These are phyloP conservation scores for Drosophila rhopaloa DNA, from an alignment of 1,140 invertebrate genomes.

Conservation along the genomic window DNA sequence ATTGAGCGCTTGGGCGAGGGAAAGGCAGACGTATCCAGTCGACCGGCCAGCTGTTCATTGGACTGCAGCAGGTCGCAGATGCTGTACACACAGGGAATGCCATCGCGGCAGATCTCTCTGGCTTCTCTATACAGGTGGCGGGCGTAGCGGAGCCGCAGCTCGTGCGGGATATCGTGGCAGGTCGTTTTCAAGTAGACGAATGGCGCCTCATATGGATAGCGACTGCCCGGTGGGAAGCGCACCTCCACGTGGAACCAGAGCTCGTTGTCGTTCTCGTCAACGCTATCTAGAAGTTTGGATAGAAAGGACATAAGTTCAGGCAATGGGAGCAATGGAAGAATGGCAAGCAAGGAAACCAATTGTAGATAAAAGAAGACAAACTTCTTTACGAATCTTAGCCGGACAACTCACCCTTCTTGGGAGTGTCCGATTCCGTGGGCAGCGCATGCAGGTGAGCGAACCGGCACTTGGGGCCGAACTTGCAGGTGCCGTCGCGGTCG, in stretches of 20 bases:
- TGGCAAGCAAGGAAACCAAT: too few relatives aligned
- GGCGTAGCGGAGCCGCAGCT: conserved; percentile 87
- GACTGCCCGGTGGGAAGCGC: conserved; percentile 88
- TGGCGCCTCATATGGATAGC: conserved; percentile 90
- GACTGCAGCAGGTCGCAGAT: conserved; percentile 89
- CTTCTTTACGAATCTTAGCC: too few relatives aligned
- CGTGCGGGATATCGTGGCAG: conserved; percentile 86
- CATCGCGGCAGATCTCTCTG: conserved; percentile 86
- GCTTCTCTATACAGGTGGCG: conserved; percentile 88
- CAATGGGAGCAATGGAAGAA: too few relatives aligned
- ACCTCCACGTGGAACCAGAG: conserved; percentile 88
- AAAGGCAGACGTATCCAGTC: conserved; percentile 87
- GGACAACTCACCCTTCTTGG: conserved; percentile 31
- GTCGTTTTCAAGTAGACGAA: conserved; percentile 88
- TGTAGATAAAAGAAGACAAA: too few relatives aligned
- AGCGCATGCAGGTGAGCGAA: conserved; percentile 88
- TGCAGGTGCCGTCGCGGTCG: conserved; percentile 87
- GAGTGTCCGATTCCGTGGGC: conserved; percentile 58
- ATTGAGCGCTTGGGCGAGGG: conserved; percentile 83
- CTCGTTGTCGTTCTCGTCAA: conserved; percentile 75
- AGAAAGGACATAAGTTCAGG: too few relatives aligned
- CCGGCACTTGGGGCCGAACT: conserved; percentile 89
- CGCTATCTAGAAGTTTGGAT: conserved; percentile 18
- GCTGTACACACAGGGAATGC: conserved; percentile 89
- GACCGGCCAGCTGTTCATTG: conserved; percentile 88